Conservation (phyloP, 1,140 invertebrate species). For the Neodiprion fabricii region DNA sequence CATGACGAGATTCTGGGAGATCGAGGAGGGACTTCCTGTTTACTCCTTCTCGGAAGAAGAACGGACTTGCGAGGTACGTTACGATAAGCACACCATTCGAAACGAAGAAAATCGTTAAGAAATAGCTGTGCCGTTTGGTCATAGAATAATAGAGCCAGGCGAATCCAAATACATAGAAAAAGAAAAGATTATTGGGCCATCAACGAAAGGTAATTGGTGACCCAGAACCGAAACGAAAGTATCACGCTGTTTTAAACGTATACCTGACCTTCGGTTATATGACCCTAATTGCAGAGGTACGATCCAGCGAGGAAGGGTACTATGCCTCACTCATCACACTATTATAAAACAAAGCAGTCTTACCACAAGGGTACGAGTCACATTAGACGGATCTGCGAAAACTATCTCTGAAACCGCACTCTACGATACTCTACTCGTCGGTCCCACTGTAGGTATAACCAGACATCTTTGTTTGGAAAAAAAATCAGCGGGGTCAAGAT, state of each 20-base stretch:
- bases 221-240: slow-evolving; percentile 35
- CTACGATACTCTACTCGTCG: too few species aligned
- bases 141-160: slow-evolving; percentile 23
- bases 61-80: slow-evolving; percentile 25
- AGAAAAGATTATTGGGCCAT: slow-evolving; percentile 25
- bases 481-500: too few species aligned
- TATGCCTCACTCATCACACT: slow-evolving; percentile 54
- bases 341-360: slow-evolving; percentile 39
- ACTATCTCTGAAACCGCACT: slow-evolving; percentile 17
- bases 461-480: slow-evolving; percentile 25
- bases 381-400: slow-evolving; percentile 44
- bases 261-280: slow-evolving; percentile 50
- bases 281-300: slow-evolving; percentile 24
- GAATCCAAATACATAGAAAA: slow-evolving; percentile 29
- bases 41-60: slow-evolving; percentile 23
- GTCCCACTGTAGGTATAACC: slow-evolving; percentile 20
- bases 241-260: slow-evolving; percentile 46
- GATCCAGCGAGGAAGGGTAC: neutral
- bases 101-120: slow-evolving; percentile 19
- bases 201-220: slow-evolving; percentile 32
- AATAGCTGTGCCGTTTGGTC: slow-evolving; percentile 24
- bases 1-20: slow-evolving; percentile 22
- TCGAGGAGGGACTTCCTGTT: slow-evolving; percentile 16
- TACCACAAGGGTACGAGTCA: slow-evolving; percentile 44
- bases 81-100: neutral